Conservation (phyloP, 37 sponge, comb jelly and placozoan genomes). For the Crambe crambe region DNA sequence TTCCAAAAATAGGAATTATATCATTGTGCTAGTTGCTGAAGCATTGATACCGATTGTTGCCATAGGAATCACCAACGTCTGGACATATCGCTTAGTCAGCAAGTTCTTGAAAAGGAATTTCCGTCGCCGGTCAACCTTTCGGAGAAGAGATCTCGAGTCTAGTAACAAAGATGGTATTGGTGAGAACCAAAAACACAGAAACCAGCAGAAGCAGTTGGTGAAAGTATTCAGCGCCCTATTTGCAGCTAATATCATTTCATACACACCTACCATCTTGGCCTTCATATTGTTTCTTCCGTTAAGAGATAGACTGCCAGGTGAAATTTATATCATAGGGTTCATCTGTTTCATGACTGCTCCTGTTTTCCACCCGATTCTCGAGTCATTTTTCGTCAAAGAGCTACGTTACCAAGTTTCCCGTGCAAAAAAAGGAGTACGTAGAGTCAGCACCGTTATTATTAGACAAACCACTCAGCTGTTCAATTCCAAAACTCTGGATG, state of each 20-base stretch:
- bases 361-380: conserved; percentile 74
- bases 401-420: conserved; percentile 35
- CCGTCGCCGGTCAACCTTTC: conserved; percentile 11
- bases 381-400: conserved; percentile 79
- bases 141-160: background rate
- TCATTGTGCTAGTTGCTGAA: conserved; percentile 34
- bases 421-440: conserved; percentile 8
- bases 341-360: conserved; percentile 51
- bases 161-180: background rate
- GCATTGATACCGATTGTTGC: conserved; percentile 55
- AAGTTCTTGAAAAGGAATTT: conserved; percentile 48
- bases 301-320: conserved; percentile 20
- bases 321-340: conserved; percentile 64
- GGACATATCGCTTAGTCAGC: conserved; percentile 57
- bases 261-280: conserved; percentile 52
- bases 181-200: conserved; percentile 33
- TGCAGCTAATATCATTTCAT: conserved; percentile 51
- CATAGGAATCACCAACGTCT: conserved; percentile 53
- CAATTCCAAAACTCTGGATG: conserved; percentile 5
- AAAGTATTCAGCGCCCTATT: conserved; percentile 68
- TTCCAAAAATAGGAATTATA: conserved; percentile 38
- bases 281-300: conserved; percentile 7
- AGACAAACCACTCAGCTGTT: conserved; percentile 24
- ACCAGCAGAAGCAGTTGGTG: conserved; percentile 67
- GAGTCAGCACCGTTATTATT: conserved; percentile 20